Base-by-base conservation (phyloP, 1,140 invertebrate species). In the Atopsyche davidsoni region DNA sequence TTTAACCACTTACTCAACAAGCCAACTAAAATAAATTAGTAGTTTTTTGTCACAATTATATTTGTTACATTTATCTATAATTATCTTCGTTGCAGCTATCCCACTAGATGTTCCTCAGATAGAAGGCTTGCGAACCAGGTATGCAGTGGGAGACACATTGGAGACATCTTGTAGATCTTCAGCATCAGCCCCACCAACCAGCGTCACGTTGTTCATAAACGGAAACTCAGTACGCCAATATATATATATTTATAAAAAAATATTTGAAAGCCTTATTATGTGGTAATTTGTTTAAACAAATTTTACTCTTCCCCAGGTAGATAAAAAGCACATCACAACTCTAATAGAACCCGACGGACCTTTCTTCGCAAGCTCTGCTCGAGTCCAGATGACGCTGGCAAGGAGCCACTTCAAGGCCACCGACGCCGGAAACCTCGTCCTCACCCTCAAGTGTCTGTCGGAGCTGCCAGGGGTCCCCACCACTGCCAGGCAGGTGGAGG, bases 161-260 rank as follows among this genome's bases (percentile, higher is more conserved):
- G 46, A 55, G 24, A 42, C 49, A 4, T 45, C 40, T 19, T 55
- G 52, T 28, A 49, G n/a, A 13, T 42, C 52, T 10, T 44, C 46
- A 9, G 11, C 46, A 1, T 49, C 52, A 2, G 11, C 41, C 2
- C 46, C 46, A 3, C 22, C 52, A 18, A 34, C 42, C 11, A 25
- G 24, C 10, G 39, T 55, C 4, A 22, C 16, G 21, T 45, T 55
- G 18, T 40, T n/a, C 34, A 45, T 55, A 19, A 55, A 55, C 22
- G 28, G 34, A 13, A 16, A 11, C 10, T 14, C 19, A 14, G 43
- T 32, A 32, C 32, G n/a, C 2, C 11, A 17, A 21, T 39, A 39
- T 28, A 28, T 7, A 28, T n/a, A 28, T 28, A 28, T 28, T n/a
- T 28, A 7, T 28, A 28, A 28, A 7, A 28, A 28, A 28, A n/a